Conservation (phyloP, 1,140 invertebrate genomes). For the Phocides pigmalion region DNA sequence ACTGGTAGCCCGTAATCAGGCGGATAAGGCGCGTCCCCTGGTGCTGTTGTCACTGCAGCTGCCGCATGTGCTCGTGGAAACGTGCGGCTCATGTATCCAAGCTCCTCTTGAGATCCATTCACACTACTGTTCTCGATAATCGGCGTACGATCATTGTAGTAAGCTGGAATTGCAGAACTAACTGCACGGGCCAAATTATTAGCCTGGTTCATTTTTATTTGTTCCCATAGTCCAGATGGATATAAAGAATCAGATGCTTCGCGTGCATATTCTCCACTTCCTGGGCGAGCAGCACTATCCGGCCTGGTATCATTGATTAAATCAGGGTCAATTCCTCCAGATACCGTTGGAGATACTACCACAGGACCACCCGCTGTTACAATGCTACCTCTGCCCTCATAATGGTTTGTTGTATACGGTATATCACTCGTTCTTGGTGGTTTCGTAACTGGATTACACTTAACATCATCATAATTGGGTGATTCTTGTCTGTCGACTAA, state of each 20-base stretch:
- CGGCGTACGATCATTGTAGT: slow-evolving; percentile 89
- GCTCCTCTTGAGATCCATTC: slow-evolving; percentile 83
- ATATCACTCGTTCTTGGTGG: slow-evolving; percentile 87
- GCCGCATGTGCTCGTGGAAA: slow-evolving; percentile 80
- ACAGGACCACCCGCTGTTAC: slow-evolving; percentile 84
- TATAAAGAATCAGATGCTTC: slow-evolving; percentile 88
- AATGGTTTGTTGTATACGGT: slow-evolving; percentile 86
- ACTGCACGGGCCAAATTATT: slow-evolving; percentile 83
- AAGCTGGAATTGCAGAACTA: slow-evolving; percentile 82
- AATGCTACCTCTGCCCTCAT: slow-evolving; percentile 86
- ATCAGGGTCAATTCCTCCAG: slow-evolving; percentile 91
- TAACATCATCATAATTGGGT: slow-evolving; percentile 80
- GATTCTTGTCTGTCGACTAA: slow-evolving; percentile 73
- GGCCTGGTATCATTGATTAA: slow-evolving; percentile 91
- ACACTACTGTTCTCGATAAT: slow-evolving; percentile 88
- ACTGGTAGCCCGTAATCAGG: slow-evolving; percentile 91
- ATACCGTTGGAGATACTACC: slow-evolving; percentile 88
- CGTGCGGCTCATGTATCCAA: slow-evolving; percentile 84
- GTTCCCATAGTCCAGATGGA: slow-evolving; percentile 88
- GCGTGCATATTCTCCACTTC: slow-evolving; percentile 88
- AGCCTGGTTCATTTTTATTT: slow-evolving; percentile 78
- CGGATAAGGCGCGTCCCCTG: slow-evolving; percentile 85
- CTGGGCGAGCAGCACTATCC: slow-evolving; percentile 82
- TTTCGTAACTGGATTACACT: slow-evolving; percentile 88
- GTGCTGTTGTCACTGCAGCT: slow-evolving; percentile 46